These are phyloP conservation scores for Poecilia velifera DNA, from an alignment of 2,797 vertebrate species.

Conservation along the genomic window DNA sequence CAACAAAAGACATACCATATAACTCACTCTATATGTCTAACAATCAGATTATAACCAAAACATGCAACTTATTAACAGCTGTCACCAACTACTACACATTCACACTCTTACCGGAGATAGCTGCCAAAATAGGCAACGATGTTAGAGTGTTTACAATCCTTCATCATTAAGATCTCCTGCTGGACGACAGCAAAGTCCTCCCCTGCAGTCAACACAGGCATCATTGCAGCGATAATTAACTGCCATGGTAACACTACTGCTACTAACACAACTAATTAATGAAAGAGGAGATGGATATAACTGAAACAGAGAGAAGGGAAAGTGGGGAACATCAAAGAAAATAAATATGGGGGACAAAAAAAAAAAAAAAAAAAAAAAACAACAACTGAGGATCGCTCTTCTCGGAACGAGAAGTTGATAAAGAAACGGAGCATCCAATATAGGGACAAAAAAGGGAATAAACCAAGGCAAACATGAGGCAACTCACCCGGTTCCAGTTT, in stretches of 20 bases:
- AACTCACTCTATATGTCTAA: not conserved
- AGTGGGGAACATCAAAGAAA: not conserved
- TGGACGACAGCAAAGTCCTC: conserved; percentile 99
- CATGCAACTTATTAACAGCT: not conserved
- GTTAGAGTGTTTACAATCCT: conserved; percentile 99
- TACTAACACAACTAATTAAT: not conserved
- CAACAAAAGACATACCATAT: not conserved
- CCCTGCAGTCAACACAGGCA: conserved; percentile 75
- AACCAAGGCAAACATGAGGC: not conserved
- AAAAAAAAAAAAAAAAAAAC: not conserved
- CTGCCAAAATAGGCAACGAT: conserved; percentile 99
- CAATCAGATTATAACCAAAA: conserved; percentile 3
- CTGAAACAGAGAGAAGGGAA: not conserved
- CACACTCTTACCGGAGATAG: conserved; percentile 90
- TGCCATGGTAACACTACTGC: not conserved
- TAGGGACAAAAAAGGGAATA: not conserved
- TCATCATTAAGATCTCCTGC: conserved; percentile 99
- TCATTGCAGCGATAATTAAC: not conserved
- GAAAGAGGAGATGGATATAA: not conserved
- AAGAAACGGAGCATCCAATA: not conserved
- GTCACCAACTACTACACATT: not conserved
- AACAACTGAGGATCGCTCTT: not conserved
- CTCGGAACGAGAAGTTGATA: not conserved
- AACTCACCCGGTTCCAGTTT: conserved; percentile 96
- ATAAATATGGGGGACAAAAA: not conserved